Base-by-base conservation (phyloP, 2,113 vertebrate genomes). In the Pelmatolapia mariae region DNA sequence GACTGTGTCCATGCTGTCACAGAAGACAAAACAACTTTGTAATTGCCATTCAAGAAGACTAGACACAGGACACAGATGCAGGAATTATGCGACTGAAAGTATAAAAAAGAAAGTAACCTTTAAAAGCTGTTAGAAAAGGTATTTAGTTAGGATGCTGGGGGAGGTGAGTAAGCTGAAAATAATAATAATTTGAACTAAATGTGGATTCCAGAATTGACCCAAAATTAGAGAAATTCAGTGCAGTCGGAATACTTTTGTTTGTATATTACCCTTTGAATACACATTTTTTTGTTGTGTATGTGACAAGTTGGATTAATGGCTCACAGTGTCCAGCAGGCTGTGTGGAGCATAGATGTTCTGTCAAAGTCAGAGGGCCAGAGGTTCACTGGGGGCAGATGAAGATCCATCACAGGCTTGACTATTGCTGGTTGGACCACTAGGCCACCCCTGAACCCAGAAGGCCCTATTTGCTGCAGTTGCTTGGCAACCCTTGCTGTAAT, bases 401-500 rank as follows among this genome's bases (percentile, higher is more conserved):
- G 86, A 94, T 94, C 95, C 89, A 94, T 94, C 95, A 94, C 89
- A 85, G 86, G 18, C 79, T 90, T 85, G 89, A 87, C 87, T 89
- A 87, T 71, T 92, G 88, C 89, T 82, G 85, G 83, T 92, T 83
- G 89, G 94, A 95, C 94, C 93, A 90, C 94, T 93, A 94, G 92
- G 93, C 92, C 89, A 93, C 93, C 87, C 81, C 76, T 93, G 95
- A 94, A 94, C 93, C 95, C 91, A 80, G 63, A 91, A 86, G 91
- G 95, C 92, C 80, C 93, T 50, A 89, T 93, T 94, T 93, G 94
- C 88, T 91, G 87, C 92, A 95, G 97, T 97, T 97, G 96, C 97
- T 91, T 97, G 96, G 97, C 97, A 97, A 98, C 96, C 83, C 81
- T 79, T 82, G 85, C 93, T 93, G 96, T 96, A 96, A 97, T 96